These are phyloP conservation scores for Maconellicoccus hirsutus DNA, from an alignment of 1,140 invertebrate genomes.

Conservation along the genomic window DNA sequence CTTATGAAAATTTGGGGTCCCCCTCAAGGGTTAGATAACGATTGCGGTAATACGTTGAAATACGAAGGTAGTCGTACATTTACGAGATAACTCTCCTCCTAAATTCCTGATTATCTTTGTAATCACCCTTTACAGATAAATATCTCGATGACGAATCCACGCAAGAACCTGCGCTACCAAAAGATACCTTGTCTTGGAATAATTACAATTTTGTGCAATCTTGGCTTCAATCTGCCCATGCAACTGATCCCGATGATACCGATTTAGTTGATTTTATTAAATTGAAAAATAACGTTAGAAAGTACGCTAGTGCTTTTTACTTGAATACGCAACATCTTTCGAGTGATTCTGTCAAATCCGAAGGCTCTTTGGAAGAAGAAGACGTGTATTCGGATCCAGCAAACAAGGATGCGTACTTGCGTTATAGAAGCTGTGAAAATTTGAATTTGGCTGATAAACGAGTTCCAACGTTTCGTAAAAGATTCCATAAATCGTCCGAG, in stretches of 20 bases:
- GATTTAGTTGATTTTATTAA: neutral
- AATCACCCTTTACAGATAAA: neutral
- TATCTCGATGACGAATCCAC: neutral
- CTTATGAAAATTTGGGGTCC: constrained; percentile 73
- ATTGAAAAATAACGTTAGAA: neutral
- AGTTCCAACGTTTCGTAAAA: neutral
- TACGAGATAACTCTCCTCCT: neutral
- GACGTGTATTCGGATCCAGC: neutral
- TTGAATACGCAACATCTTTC: neutral
- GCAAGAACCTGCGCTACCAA: no score
- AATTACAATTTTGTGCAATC: neutral
- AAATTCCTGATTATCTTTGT: no score
- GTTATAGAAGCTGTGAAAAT: neutral
- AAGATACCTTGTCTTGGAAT: neutral
- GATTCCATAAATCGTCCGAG: constrained; percentile 3
- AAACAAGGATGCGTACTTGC: neutral
- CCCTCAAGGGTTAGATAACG: constrained; percentile 56
- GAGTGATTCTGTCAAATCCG: neutral
- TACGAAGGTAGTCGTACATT: constrained; percentile 13
- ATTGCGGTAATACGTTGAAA: constrained; percentile 33
- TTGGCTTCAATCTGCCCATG: neutral
- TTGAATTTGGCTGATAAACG: neutral
- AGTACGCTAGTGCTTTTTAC: neutral
- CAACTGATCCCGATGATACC: neutral
- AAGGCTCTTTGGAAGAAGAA: neutral